Percentiles rank a stretch among this genome's conserved stretches.
These are phyloP conservation scores for Bhutanitis thaidina DNA, from an alignment of 2,888 invertebrate species.

Conservation along the genomic window DNA sequence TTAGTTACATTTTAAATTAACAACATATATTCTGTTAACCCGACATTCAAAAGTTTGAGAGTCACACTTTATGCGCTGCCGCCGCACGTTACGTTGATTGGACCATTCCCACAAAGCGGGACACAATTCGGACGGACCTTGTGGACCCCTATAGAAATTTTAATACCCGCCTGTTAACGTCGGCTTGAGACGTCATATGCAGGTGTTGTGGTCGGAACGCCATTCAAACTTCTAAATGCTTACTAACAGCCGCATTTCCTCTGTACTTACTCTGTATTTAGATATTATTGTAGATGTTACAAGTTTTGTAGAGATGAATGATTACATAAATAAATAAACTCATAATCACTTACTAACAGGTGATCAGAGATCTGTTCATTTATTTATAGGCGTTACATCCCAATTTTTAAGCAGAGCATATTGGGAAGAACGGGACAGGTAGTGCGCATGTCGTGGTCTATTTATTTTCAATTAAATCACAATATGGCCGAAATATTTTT, in stretches of 20 bases:
- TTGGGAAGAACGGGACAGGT: no score
- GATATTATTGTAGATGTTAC: not conserved
- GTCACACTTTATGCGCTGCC: slow-evolving; percentile 13
- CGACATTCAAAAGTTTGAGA: slow-evolving; percentile 6
- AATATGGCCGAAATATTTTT: no score
- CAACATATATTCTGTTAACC: slow-evolving; percentile 9
- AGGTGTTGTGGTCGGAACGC: slow-evolving; percentile 48
- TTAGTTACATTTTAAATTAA: no score
- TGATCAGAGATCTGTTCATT: no score
- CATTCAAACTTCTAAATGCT: slow-evolving; percentile 34
- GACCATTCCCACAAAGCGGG: slow-evolving; percentile 43
- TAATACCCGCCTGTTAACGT: slow-evolving; percentile 41
- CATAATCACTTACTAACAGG: no score
- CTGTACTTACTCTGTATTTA: not conserved
- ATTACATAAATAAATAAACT: no score
- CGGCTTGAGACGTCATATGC: slow-evolving; percentile 46
- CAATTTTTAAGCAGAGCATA: no score
- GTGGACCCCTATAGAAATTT: slow-evolving; percentile 44
- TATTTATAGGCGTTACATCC: no score
- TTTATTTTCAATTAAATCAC: no score
- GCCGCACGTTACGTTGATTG: slow-evolving; percentile 33
- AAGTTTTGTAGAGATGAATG: no score
- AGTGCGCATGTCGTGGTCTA: no score
- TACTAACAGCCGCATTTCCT: slow-evolving; percentile 1
- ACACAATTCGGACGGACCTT: slow-evolving; percentile 42